Evolutionary conservation across 2,888 invertebrate genomes (phyloP), one percentile per base, ranked within the genome.

Genomic region (Phyllotreta striolata): DNA sequence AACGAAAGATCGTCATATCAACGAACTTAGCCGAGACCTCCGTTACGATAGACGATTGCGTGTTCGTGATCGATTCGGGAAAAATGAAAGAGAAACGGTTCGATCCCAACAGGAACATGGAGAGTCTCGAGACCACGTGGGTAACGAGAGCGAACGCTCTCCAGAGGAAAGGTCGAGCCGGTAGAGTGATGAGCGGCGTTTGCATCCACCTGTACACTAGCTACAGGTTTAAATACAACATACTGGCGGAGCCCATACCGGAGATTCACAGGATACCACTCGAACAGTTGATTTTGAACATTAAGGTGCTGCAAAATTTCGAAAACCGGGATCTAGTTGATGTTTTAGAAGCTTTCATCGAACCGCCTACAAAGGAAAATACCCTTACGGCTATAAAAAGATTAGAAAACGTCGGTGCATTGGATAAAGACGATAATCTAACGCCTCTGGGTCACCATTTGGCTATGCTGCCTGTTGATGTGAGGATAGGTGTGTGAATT

Each of bases 21-120:
- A 98, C 97, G 0, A 97, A 98, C 77, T 92, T 98, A 66, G 96
- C 97, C 0, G 97, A 98, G 83, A 97, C 96, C 0, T 96, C 96
- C 0, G 89, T 98, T 6, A 98, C 98, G 5, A 96, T 98, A 66
- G 94, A 96, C 76, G 96, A 98, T 82, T 96, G 97, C 72, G 94
- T 96, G 0, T 97, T 92, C 78, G 97, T 98, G 0, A 86, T 98
- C 46, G 96, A 98, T 79, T 89, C 90, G 58, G 97, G 97, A 0
- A 87, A 92, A 80, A 96, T 96, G 89, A 96, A 95, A 81, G 95
- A 96, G 81, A 95, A 93, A 77, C 85, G 86, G 69, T 93, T 91
- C 78, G 89, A 91, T 76, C 87, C 92, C 0, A 92, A 92, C 77
- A 89, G 90, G 66, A 94, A 94, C 76, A 93, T 93, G 92, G 92